Base-by-base conservation (phyloP, 2,113 vertebrate genomes). In the Oreochromis spilurus region DNA sequence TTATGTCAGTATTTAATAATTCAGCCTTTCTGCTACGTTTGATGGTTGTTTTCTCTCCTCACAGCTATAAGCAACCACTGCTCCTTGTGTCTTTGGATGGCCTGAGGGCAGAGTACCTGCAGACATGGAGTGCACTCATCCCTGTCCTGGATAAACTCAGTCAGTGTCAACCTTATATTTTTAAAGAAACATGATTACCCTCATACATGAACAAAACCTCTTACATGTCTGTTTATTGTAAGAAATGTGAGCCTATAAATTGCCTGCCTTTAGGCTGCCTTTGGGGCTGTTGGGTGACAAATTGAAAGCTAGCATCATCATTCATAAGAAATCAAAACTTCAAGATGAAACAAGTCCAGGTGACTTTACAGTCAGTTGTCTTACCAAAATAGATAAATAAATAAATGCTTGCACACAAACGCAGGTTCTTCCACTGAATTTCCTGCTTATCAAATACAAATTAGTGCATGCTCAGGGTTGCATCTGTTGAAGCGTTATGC, bases 1-100 rank as follows among this genome's bases (percentile, higher is more conserved):
- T 21, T 12, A 2, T 24, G 19, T 77, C 4, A 29, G 26, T 38
- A 19, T 45, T 70, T 40, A 16, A 12, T 36, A 6, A 34, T n/a
- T 31, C 60, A 1, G 58, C n/a, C 10, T 34, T 9, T 31, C 10
- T 21, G 29, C 7, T 21, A 45, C 12, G 3, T 31, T 13, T 4
- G 2, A 16, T n/a, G 45, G 24, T 16, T 24, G 24, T 19, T 43
- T 43, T 17, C 21, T 53, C 8, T 16, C 6, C 6, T 9, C 2
- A 1, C 11, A 96, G 96, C 26, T 96, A 96, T 26, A 85, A 85
- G 81, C 87, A 96, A 87, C 95, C 95, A 0, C 90, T 97, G 79
- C 94, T 97, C 4, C 91, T 97, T 2, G 55, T 97, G 19, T 96
- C 96, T 4, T 36, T 97, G 88, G 96, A 97, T 6, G 96, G 96